Conservation (phyloP, 1,140 invertebrate genomes). For the Zaprionus lachaisei region DNA sequence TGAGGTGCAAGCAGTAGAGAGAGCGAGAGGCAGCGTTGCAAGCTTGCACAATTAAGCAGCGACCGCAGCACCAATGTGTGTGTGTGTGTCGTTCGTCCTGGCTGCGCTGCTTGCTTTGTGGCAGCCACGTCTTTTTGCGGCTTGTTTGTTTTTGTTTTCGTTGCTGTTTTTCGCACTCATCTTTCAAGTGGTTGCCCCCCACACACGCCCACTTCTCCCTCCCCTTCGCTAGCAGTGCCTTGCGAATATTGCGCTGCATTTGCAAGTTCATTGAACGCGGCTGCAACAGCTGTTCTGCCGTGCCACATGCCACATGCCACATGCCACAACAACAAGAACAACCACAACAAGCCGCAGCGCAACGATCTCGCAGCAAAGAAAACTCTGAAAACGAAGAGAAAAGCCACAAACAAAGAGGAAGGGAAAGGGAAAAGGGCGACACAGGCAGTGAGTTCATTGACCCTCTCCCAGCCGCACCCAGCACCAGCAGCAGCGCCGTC, state of each 20-base stretch:
- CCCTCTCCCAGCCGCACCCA: slow-evolving; percentile 13
- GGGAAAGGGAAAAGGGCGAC: neutral
- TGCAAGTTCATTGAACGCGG: slow-evolving; percentile 47
- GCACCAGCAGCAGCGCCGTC: neutral
- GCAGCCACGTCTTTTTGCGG: slow-evolving; percentile 20
- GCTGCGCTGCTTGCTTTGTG: slow-evolving; percentile 41
- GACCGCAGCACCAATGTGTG: neutral
- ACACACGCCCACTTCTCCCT: neutral
- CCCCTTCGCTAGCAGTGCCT: no score
- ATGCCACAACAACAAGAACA: slow-evolving; percentile 12
- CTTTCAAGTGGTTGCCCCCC: neutral
- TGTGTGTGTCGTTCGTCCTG: slow-evolving; percentile 20
- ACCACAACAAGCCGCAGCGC: slow-evolving; percentile 2
- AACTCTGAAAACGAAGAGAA: slow-evolving; percentile 46
- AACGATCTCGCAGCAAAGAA: slow-evolving; percentile 11
- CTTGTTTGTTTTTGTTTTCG: slow-evolving; percentile 21
- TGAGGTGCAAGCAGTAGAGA: neutral
- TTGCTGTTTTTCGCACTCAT: neutral
- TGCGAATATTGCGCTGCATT: slow-evolving; percentile 14
- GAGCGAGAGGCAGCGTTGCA: neutral
- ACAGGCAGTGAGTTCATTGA: slow-evolving; percentile 57
- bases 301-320: slow-evolving; percentile 20
- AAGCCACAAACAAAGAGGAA: slow-evolving; percentile 16
- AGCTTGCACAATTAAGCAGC: slow-evolving; percentile 55
- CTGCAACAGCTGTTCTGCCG: slow-evolving; percentile 43